These are phyloP conservation scores for Margaritifera margaritifera DNA, from an alignment of 2,888 invertebrate genomes.

Conservation along the genomic window DNA sequence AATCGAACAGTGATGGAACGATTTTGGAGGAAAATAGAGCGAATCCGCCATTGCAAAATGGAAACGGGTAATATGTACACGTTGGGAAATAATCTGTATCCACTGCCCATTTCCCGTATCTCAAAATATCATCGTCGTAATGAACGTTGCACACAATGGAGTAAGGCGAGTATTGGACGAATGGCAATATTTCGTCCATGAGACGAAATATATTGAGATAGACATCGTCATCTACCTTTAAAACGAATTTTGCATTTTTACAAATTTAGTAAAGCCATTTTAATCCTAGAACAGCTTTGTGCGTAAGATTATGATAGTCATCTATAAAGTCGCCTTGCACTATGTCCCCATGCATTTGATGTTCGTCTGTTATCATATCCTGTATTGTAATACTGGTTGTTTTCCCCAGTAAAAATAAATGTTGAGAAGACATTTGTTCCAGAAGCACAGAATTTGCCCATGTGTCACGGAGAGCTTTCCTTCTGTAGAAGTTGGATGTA, in stretches of 20 bases:
- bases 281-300: conserved; percentile 7
- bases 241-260: conserved; percentile 1
- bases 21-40: too few species aligned
- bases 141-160: neutral
- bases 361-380: neutral
- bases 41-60: too few species aligned
- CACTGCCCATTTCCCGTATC: neutral
- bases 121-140: neutral
- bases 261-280: conserved; percentile 9
- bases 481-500: too few species aligned
- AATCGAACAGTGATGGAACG: too few species aligned
- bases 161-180: too few species aligned
- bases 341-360: conserved; percentile 3
- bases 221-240: conserved; percentile 13
- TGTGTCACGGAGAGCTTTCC: too few species aligned
- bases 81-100: neutral
- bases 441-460: too few species aligned
- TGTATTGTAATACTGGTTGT: neutral
- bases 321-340: conserved; percentile 10
- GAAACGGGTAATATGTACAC: too few species aligned
- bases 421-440: too few species aligned
- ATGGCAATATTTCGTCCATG: neutral
- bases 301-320: conserved; percentile 9
- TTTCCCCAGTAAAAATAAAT: too few species aligned
- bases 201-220: conserved; percentile 6